These are phyloP conservation scores for Protaetia brevitarsis DNA, from an alignment of 1,140 invertebrate species.

Conservation along the genomic window DNA sequence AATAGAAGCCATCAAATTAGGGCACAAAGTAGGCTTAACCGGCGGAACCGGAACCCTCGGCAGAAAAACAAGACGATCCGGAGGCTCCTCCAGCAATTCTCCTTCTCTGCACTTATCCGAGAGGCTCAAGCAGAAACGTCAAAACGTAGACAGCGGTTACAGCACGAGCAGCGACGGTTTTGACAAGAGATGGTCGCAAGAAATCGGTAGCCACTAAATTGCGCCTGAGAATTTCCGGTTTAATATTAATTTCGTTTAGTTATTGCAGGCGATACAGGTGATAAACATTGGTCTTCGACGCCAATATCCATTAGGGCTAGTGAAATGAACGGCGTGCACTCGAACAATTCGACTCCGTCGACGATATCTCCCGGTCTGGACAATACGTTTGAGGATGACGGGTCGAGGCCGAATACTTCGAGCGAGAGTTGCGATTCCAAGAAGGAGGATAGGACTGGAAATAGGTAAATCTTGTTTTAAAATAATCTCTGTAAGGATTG, in stretches of 20 bases:
- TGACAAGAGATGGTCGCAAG: constrained; percentile 85
- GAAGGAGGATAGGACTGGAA: background rate
- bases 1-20: constrained; percentile 75
- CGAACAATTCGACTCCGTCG: constrained; percentile 58
- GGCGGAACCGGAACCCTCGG: constrained; percentile 46
- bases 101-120: constrained; percentile 37
- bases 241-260: background rate
- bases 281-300: constrained; percentile 46
- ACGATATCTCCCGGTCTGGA: constrained; percentile 59
- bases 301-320: constrained; percentile 50
- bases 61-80: constrained; percentile 38
- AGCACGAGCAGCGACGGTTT: constrained; percentile 75
- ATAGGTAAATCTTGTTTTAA: background rate
- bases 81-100: constrained; percentile 36
- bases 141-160: constrained; percentile 86
- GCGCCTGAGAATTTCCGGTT: background rate
- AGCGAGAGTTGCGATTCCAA: background rate
- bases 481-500: background rate
- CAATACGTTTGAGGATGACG: constrained; percentile 52
- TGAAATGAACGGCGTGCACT: constrained; percentile 51
- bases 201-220: constrained; percentile 55
- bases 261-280: constrained; percentile 28
- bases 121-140: constrained; percentile 58
- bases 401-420: background rate
- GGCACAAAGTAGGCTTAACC: constrained; percentile 48